Conservation (phyloP, 2,797 vertebrate genomes). For the Dromococcyx pavoninus region DNA sequence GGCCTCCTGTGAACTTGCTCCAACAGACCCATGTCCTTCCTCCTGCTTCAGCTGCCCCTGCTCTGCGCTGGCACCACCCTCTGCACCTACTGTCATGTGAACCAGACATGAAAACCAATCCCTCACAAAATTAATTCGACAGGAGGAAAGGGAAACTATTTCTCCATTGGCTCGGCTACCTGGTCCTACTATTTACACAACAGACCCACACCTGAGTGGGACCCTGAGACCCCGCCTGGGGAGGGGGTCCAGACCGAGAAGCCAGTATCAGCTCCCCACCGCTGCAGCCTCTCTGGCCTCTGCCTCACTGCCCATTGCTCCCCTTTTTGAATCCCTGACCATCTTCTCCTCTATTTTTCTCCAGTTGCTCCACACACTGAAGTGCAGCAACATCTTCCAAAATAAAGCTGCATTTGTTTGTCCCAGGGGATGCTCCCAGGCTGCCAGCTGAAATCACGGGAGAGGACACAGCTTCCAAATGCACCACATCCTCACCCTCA, state of each 20-base stretch:
- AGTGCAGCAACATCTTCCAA: not conserved
- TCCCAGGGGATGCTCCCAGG: not conserved
- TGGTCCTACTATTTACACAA: not conserved
- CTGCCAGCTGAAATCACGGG: not conserved
- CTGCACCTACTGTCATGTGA: not conserved
- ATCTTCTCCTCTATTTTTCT: not conserved
- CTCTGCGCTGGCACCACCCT: not conserved
- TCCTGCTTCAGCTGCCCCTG: not conserved
- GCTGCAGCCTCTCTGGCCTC: not conserved
- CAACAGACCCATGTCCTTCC: too few relatives aligned
- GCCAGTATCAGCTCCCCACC: not conserved
- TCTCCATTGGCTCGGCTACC: not conserved
- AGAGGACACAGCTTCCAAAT: not conserved
- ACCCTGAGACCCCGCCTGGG: accelerated
- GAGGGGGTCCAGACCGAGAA: accelerated
- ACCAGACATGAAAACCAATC: not conserved
- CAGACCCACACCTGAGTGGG: not conserved
- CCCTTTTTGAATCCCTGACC: not conserved
- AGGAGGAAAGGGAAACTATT: not conserved
- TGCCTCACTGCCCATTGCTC: not conserved
- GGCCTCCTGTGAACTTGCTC: too few relatives aligned
- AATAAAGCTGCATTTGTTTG: not conserved
- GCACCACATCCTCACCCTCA: not conserved
- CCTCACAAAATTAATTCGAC: not conserved
- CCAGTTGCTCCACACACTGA: not conserved